Base-by-base conservation (phyloP, 2,888 invertebrate species). In the Amiota minor region DNA sequence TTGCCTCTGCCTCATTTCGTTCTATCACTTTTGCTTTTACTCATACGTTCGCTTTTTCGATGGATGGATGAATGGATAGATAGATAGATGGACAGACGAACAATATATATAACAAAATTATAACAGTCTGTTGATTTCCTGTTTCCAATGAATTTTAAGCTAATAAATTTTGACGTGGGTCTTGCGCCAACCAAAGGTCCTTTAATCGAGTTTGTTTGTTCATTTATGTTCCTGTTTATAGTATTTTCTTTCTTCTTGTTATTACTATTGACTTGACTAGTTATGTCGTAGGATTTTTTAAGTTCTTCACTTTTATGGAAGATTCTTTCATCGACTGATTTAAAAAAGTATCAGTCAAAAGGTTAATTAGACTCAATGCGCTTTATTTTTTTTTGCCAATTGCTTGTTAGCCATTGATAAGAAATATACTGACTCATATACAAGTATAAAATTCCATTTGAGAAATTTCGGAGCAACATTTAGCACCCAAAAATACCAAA, bases 41-140 rank as follows among this genome's bases (percentile, higher is more conserved):
- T 35, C 35, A 35, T 35, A 6, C 35, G 35, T 35, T 35, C 35
- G 35, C 6, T 35, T 3, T 6, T 35, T 35, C 6, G 35, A 35
- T 35, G 35, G 35, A 23, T 23, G 23, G 35, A 35, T 35, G 35
- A 8, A 23, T 23, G 23, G n/a, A n/a, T n/a, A n/a, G n/a, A n/a
- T n/a, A n/a, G 35, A 35, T 35, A 8, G 35, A 23, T 23, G 23
- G 23, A 35, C 6, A 6, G 35, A 35, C 35, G 35, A 8, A 35
- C 35, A 35, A 35, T 35, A 35, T 35, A 3, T 35, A 8, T 35
- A 81, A 83, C 85, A 78, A 83, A 35, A 83, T 83, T 83, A 83
- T 83, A 86, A 86, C 83, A 83, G 83, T 84, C 83, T 86, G 83
- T 84, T 86, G 85, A 86, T 79, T 68, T 68, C 50, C 59, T 78